Evolutionary conservation across 2,888 invertebrate genomes (phyloP).

Genomic region (Hylaea fasciaria): DNA sequence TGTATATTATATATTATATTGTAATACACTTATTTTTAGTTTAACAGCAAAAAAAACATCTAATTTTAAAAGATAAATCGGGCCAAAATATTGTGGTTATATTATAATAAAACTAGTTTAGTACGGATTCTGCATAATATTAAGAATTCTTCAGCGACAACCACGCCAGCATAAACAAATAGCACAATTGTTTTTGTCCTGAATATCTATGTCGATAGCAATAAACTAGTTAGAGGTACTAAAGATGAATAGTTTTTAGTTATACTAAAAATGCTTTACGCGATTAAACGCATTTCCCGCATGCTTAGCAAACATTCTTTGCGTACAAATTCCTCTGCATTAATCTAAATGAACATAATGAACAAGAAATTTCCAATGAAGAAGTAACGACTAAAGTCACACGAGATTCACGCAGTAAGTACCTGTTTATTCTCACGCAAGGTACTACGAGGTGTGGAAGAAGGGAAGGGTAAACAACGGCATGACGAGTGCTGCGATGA

Average conservation of each 20-base stretch:
- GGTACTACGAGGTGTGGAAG: constrained; percentile 51
- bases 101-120: constrained; percentile 27
- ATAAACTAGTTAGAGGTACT: constrained; percentile 44
- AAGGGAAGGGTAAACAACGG: constrained; percentile 62
- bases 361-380: constrained; percentile 65
- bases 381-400: constrained; percentile 57
- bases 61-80: constrained; percentile 40
- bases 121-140: constrained; percentile 56
- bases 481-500: constrained; percentile 65
- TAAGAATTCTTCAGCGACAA: constrained; percentile 56
- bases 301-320: constrained; percentile 58
- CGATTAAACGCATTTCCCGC: constrained; percentile 64
- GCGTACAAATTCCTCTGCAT: constrained; percentile 56
- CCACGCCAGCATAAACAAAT: constrained; percentile 57
- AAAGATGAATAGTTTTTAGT: constrained; percentile 53
- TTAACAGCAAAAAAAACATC: no score
- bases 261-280: constrained; percentile 46
- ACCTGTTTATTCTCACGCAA: constrained; percentile 53
- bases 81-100: constrained; percentile 54
- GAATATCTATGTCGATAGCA: constrained; percentile 45
- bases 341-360: constrained; percentile 64
- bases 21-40: background rate
- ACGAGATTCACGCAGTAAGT: constrained; percentile 45
- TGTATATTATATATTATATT: background rate
- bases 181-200: constrained; percentile 48